Evolutionary conservation across 2,113 vertebrate species (phyloP).

Genomic region (Origma solitaria): DNA sequence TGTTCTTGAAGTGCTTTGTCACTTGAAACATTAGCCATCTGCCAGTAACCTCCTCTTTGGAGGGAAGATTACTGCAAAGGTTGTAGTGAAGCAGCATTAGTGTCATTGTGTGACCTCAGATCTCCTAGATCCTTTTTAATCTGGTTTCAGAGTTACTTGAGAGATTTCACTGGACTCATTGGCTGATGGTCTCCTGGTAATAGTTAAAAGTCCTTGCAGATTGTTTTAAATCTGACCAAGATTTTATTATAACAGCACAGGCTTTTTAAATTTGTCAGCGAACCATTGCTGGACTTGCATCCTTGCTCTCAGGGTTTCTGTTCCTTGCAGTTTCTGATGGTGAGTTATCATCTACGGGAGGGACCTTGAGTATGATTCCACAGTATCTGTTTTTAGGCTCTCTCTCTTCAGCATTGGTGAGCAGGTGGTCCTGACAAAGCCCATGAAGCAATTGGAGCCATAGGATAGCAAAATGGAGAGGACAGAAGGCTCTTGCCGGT

Average conservation of each 20-base stretch:
- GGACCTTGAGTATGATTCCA: neutral
- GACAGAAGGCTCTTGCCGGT: neutral
- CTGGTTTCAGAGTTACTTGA: neutral
- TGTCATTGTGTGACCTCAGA: neutral
- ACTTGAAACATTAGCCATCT: conserved; percentile 46
- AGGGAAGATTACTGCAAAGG: neutral
- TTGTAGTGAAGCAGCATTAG: neutral
- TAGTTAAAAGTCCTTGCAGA: neutral
- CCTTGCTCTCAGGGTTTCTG: neutral
- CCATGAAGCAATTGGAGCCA: neutral
- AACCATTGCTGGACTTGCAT: neutral
- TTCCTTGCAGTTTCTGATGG: neutral
- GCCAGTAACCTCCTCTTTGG: neutral
- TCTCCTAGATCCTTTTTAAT: neutral
- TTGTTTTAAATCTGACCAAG: neutral
- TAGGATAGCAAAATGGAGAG: neutral
- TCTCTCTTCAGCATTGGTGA: neutral
- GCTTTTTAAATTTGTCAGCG: neutral
- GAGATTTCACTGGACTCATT: neutral
- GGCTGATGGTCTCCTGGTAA: neutral
- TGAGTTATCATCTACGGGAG: neutral
- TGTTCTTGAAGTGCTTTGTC: conserved; percentile 42
- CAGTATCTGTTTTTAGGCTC: neutral
- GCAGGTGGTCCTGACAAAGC: neutral
- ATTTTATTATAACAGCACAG: neutral